Evolutionary conservation across 2,113 vertebrate genomes (phyloP).

Genomic region (Thamnophis sirtalis): DNA sequence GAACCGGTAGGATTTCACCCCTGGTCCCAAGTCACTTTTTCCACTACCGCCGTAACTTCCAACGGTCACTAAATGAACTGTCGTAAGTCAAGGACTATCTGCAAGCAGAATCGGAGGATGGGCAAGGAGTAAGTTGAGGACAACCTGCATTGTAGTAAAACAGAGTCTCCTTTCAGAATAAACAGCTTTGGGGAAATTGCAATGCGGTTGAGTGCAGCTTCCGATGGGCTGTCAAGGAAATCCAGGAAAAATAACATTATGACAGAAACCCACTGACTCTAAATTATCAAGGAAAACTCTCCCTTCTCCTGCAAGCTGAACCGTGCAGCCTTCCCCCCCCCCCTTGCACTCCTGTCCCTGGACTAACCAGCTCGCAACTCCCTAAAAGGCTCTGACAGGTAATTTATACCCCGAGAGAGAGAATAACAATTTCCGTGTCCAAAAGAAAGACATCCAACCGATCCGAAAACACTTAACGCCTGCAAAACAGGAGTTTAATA

Average conservation of each 20-base stretch:
- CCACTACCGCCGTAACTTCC: too few species aligned
- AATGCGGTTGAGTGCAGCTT: neutral
- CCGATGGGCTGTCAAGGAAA: neutral
- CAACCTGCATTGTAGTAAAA: too few species aligned
- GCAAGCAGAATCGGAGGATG: too few species aligned
- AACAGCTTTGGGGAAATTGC: neutral
- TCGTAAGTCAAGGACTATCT: too few species aligned
- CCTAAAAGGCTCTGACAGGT: constrained; percentile 58
- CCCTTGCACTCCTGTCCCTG: constrained; percentile 41
- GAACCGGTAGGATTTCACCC: too few species aligned
- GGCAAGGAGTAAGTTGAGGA: too few species aligned
- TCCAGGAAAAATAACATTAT: constrained; percentile 24
- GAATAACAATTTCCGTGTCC: constrained; percentile 58
- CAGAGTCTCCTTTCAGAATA: neutral
- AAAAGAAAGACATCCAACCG: constrained; percentile 42
- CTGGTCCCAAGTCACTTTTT: too few species aligned
- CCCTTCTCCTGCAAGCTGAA: neutral
- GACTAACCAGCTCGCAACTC: constrained; percentile 48
- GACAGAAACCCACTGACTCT: constrained; percentile 24
- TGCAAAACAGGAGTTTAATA: constrained; percentile 45
- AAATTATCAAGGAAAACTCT: neutral
- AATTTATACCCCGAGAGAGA: constrained; percentile 51
- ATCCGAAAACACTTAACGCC: constrained; percentile 41
- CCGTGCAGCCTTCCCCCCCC: neutral
- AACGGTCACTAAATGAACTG: too few species aligned